Evolutionary conservation across 2,797 vertebrate species (phyloP).

Genomic region (Capromys pilorides): DNA sequence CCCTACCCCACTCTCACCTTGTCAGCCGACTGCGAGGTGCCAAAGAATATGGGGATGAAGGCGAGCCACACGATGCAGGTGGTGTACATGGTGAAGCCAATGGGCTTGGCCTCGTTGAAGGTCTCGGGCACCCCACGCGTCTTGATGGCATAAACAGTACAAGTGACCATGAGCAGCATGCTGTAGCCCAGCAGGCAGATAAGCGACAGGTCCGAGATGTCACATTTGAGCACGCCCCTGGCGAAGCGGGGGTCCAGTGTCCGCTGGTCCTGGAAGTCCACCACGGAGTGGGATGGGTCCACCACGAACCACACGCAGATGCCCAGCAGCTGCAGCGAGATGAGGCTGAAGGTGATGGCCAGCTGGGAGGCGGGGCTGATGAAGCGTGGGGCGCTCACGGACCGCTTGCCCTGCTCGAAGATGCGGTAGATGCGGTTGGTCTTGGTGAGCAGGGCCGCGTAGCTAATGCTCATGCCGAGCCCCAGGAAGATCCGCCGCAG

Average conservation of each 20-base stretch:
- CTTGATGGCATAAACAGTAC: slow-evolving; percentile 99
- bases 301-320: slow-evolving; percentile 97
- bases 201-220: slow-evolving; percentile 97
- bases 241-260: slow-evolving; percentile 93
- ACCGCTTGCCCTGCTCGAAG: slow-evolving; percentile 98
- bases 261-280: slow-evolving; percentile 97
- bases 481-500: slow-evolving; percentile 95
- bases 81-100: slow-evolving; percentile 99
- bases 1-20: slow-evolving; percentile 87
- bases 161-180: slow-evolving; percentile 99
- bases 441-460: slow-evolving; percentile 96
- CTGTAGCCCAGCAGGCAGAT: slow-evolving; percentile 98
- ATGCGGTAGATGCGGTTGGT: slow-evolving; percentile 98
- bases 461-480: slow-evolving; percentile 97
- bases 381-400: slow-evolving; percentile 94
- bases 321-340: slow-evolving; percentile 95
- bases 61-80: slow-evolving; percentile 98
- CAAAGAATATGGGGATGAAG: slow-evolving; percentile 98
- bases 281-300: slow-evolving; percentile 95
- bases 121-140: slow-evolving; percentile 96
- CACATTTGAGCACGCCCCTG: slow-evolving; percentile 95
- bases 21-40: slow-evolving; percentile 96
- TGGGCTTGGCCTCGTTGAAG: slow-evolving; percentile 98
- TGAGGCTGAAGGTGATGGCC: slow-evolving; percentile 96
- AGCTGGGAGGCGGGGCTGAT: slow-evolving; percentile 97